Conservation (phyloP, 2,113 vertebrate genomes). For the Rhombomys opimus region DNA sequence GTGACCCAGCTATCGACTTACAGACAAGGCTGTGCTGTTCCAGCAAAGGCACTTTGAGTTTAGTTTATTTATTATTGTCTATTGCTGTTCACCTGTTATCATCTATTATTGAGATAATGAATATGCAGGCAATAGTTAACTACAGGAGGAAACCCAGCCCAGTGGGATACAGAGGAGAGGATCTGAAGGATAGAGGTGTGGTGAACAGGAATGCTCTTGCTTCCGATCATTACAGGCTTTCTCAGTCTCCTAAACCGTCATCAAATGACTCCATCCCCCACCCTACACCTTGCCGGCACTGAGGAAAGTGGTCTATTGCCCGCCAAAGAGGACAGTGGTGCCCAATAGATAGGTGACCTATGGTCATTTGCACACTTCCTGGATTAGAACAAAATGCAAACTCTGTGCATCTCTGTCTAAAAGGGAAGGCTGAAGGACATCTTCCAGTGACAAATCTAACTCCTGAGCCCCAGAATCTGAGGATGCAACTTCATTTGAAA, state of each 20-base stretch:
- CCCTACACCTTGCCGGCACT: neutral
- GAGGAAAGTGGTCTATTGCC: neutral
- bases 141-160: neutral
- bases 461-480: neutral
- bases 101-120: neutral
- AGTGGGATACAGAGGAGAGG: neutral
- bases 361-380: neutral
- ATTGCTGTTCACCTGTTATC: neutral
- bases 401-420: neutral
- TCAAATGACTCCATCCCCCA: fast-evolving
- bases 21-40: neutral
- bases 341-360: neutral
- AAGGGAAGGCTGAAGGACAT: fast-evolving
- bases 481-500: neutral
- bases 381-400: neutral
- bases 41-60: conserved; percentile 2
- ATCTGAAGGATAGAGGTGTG: neutral
- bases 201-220: neutral
- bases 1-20: conserved; percentile 63
- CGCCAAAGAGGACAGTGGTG: fast-evolving
- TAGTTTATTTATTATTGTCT: neutral
- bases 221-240: neutral
- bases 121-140: too few species aligned
- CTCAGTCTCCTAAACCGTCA: neutral
- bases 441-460: neutral